These are phyloP conservation scores for Sinopyrophorus schimmeli DNA, from an alignment of 2,888 invertebrate genomes.

Conservation along the genomic window DNA sequence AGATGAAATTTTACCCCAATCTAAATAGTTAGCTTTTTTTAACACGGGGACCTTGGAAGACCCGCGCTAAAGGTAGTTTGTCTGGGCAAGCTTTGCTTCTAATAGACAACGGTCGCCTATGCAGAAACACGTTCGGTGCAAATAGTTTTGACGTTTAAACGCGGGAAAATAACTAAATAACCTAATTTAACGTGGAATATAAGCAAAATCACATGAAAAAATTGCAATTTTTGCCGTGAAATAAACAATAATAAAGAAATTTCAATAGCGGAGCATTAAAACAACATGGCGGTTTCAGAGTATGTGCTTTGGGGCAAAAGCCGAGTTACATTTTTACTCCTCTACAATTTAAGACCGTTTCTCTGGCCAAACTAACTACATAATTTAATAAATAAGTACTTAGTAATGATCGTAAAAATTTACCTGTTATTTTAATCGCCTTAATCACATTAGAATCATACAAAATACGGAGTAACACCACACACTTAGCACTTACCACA, in stretches of 20 bases:
- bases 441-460: constrained; percentile 56
- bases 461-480: constrained; percentile 56
- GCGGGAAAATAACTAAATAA: constrained; percentile 56
- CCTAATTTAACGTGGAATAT: constrained; percentile 56
- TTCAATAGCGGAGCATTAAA: constrained; percentile 63
- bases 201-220: constrained; percentile 52
- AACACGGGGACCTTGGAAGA: constrained; percentile 44
- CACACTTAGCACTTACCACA: constrained; percentile 57
- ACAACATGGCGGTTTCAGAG: constrained; percentile 72
- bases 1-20: too few species aligned
- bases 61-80: constrained; percentile 40
- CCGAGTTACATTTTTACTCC: constrained; percentile 49
- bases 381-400: constrained; percentile 16
- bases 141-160: constrained; percentile 54
- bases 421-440: constrained; percentile 56
- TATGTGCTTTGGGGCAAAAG: constrained; percentile 52
- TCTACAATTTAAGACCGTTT: constrained; percentile 25
- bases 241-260: constrained; percentile 40
- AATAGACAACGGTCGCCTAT: constrained; percentile 52
- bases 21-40: too few species aligned
- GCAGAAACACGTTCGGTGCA: constrained; percentile 48
- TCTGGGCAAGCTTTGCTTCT: constrained; percentile 38
- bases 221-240: constrained; percentile 39
- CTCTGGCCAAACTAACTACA: constrained; percentile 22
- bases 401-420: constrained; percentile 35